These are phyloP conservation scores for Barnardius zonarius DNA, from an alignment of 2,113 vertebrate genomes.

Conservation along the genomic window DNA sequence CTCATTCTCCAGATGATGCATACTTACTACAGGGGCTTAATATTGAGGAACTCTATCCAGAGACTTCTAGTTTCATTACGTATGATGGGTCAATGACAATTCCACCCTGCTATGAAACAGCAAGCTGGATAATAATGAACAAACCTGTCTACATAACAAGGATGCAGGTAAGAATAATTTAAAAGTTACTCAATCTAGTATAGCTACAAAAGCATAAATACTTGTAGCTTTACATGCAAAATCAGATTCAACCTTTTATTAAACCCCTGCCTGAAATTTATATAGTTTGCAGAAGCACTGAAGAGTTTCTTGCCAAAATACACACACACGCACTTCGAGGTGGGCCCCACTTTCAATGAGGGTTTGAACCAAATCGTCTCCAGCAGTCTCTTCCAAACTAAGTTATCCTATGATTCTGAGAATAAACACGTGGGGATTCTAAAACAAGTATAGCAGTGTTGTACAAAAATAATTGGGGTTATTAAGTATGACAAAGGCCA, in stretches of 20 bases:
- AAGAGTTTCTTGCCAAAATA: background rate
- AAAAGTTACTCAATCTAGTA: background rate
- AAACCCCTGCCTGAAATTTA: background rate
- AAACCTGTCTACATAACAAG: conserved; percentile 98
- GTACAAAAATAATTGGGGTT: background rate
- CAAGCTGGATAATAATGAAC: conserved; percentile 99
- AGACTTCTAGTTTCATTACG: conserved; percentile 95
- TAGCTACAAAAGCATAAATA: background rate
- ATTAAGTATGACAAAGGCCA: background rate
- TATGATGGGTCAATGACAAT: conserved; percentile 98
- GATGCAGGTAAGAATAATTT: conserved; percentile 88
- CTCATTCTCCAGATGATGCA: conserved; percentile 86
- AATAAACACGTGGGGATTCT: background rate
- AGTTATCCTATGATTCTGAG: background rate
- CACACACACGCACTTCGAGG: background rate
- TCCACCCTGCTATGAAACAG: conserved; percentile 96
- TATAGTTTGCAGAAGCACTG: background rate
- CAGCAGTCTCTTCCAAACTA: background rate
- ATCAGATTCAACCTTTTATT: background rate
- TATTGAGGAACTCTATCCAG: conserved; percentile 96
- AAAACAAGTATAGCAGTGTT: background rate
- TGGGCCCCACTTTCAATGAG: background rate
- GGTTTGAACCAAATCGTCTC: background rate
- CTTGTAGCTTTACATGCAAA: background rate
- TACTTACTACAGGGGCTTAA: conserved; percentile 96